Evolutionary conservation across 2,113 vertebrate genomes (phyloP).

Genomic region (Willisornis vidua): DNA sequence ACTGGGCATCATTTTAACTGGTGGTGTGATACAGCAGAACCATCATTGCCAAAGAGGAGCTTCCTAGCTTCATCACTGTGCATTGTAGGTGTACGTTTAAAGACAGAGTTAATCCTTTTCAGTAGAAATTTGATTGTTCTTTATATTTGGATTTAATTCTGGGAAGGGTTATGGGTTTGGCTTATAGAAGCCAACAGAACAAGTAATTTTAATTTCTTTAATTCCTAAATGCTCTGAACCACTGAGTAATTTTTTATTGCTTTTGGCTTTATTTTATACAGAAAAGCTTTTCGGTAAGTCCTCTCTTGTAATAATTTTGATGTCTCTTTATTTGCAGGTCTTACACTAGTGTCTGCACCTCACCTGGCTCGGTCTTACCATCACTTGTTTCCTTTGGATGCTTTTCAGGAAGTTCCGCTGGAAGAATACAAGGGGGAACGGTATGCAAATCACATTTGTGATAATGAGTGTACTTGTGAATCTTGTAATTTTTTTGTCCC

Average conservation of each 20-base stretch:
- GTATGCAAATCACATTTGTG: slow-evolving; percentile 60
- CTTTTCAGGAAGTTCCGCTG: slow-evolving; percentile 82
- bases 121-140: neutral
- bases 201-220: neutral
- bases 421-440: slow-evolving; percentile 80
- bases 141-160: neutral
- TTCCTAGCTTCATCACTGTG: neutral
- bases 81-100: neutral
- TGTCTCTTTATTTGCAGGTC: slow-evolving; percentile 75
- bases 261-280: neutral
- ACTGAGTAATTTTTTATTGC: neutral
- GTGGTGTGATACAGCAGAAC: neutral
- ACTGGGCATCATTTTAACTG: neutral
- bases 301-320: neutral
- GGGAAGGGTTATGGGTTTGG: neutral
- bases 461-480: neutral
- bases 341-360: slow-evolving; percentile 95
- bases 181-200: neutral
- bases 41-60: rapidly evolving
- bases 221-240: neutral
- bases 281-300: neutral
- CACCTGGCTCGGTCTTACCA: slow-evolving; percentile 96
- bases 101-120: neutral
- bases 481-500: neutral
- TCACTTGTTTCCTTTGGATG: slow-evolving; percentile 94